A percentile compares a stretch with the other conserved stretches of the same genome.
Conservation (phyloP, 2,113 vertebrate species). For the Labeo catla region DNA sequence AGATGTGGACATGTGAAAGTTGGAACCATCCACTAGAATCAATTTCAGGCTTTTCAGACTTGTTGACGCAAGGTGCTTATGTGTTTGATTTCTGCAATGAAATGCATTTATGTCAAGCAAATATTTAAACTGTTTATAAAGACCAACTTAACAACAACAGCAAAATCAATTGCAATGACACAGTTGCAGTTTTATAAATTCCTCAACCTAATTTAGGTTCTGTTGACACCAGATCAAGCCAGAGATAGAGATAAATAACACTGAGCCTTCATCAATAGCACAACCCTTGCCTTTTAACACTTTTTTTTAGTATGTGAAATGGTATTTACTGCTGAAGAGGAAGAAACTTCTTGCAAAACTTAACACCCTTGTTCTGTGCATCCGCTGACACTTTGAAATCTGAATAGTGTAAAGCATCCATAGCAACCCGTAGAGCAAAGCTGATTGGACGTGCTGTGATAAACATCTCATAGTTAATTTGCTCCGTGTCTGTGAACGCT, state of each 20-base stretch:
- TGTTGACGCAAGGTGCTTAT: neutral
- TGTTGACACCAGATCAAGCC: neutral
- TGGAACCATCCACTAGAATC: neutral
- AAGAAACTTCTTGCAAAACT: slow-evolving; percentile 11
- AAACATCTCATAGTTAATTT: slow-evolving; percentile 43
- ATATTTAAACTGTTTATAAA: neutral
- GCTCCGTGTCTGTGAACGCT: slow-evolving; percentile 39
- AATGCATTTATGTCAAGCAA: neutral
- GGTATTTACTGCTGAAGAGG: neutral
- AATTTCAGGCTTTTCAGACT: neutral
- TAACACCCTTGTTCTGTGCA: slow-evolving; percentile 3
- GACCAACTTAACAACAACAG: neutral
- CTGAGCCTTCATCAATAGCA: neutral
- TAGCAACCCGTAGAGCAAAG: slow-evolving; percentile 24
- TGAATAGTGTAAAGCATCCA: slow-evolving; percentile 37
- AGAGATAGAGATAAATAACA: neutral
- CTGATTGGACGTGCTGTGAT: slow-evolving; percentile 22
- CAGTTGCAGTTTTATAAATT: neutral
- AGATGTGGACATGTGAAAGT: neutral
- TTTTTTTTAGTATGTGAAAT: neutral
- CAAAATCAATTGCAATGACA: neutral
- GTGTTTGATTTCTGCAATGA: neutral
- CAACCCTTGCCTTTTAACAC: neutral
- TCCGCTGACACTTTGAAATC: slow-evolving; percentile 9
- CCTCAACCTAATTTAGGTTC: neutral